A percentile compares a stretch with the other conserved stretches of the same genome.
Conservation (phyloP, 1,140 invertebrate genomes). For the Goniozus legneri region DNA sequence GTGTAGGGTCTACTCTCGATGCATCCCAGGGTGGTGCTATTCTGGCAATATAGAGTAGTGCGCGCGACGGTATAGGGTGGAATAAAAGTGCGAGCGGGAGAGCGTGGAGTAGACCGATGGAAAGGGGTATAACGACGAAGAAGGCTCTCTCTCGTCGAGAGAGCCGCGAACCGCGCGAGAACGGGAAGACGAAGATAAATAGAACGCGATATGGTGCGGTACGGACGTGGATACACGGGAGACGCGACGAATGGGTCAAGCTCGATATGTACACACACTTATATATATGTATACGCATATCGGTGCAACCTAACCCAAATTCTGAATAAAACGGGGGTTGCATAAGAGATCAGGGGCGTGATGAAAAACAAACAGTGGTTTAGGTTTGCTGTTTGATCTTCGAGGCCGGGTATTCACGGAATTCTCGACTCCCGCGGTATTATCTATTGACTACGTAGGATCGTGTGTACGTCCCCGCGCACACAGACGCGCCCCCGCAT, state of each 20-base stretch:
- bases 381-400: slow-evolving; percentile 57
- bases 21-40: slow-evolving; percentile 15
- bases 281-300: slow-evolving; percentile 22
- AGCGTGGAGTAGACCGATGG: background rate
- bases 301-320: slow-evolving; percentile 49
- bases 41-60: slow-evolving; percentile 3
- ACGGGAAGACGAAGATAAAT: background rate
- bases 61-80: background rate
- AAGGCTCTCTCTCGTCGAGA: too few relatives aligned
- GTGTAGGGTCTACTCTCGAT: slow-evolving; percentile 19
- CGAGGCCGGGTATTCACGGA: slow-evolving; percentile 48
- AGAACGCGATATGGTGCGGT: too few relatives aligned
- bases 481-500: background rate
- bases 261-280: background rate
- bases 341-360: slow-evolving; percentile 54
- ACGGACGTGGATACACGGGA: slow-evolving; percentile 5
- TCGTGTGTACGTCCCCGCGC: slow-evolving; percentile 18
- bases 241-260: slow-evolving; percentile 1
- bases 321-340: slow-evolving; percentile 52
- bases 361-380: slow-evolving; percentile 57
- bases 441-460: slow-evolving; percentile 42
- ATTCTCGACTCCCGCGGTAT: slow-evolving; percentile 37
- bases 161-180: background rate
- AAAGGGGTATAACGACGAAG: background rate
- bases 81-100: background rate